Percentiles rank a stretch among this genome's conserved stretches.
Conservation (phyloP, 2,113 vertebrate genomes). For the Nymphicus hollandicus region DNA sequence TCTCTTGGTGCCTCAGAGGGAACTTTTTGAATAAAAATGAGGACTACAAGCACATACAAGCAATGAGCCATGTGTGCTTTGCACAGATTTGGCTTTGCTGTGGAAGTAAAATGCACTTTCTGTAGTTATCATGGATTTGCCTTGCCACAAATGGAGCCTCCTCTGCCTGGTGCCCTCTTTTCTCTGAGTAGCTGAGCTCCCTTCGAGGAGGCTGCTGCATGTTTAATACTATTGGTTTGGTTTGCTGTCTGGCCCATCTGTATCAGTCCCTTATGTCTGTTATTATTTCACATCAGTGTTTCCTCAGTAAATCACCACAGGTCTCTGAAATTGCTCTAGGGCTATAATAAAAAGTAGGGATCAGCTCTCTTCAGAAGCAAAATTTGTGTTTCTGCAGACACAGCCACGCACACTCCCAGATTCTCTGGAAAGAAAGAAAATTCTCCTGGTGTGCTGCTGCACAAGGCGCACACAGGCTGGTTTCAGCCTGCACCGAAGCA, state of each 20-base stretch:
- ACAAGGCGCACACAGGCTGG: not conserved
- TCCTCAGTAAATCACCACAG: not conserved
- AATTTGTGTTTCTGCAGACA: fast-evolving
- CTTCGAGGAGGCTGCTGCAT: not conserved
- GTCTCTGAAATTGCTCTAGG: not conserved
- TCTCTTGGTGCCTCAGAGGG: not conserved
- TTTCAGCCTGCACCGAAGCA: not conserved
- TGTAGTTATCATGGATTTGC: not conserved
- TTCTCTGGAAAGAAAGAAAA: not conserved
- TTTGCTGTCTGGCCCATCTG: not conserved
- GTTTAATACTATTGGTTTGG: not conserved
- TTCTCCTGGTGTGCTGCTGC: not conserved
- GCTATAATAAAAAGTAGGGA: fast-evolving
- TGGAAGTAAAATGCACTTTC: not conserved
- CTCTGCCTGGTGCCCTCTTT: not conserved
- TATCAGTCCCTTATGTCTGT: not conserved
- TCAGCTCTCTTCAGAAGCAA: not conserved
- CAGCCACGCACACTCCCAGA: fast-evolving
- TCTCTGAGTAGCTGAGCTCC: not conserved
- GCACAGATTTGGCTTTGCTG: not conserved
- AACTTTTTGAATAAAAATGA: not conserved
- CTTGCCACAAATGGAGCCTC: not conserved
- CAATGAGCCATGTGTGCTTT: not conserved
- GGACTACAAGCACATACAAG: not conserved
- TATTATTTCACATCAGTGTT: not conserved